These are phyloP conservation scores for Chascanopsetta lugubris DNA, from an alignment of 2,113 vertebrate species.

Conservation along the genomic window DNA sequence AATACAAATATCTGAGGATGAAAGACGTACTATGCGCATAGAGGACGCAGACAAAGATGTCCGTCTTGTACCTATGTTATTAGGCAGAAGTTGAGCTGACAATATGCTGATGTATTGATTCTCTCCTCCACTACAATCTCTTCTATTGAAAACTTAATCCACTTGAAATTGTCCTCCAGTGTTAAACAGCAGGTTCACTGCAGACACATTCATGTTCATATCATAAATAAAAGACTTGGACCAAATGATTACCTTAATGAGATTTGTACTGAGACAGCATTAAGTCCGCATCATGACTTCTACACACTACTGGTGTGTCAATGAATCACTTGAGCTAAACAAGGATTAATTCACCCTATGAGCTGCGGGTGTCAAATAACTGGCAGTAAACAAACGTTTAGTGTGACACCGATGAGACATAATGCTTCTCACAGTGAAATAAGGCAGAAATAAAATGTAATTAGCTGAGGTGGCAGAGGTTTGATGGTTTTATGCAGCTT, in stretches of 20 bases:
- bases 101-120: not conserved
- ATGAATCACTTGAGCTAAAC: not conserved
- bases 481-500: not conserved
- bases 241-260: not conserved
- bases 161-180: not conserved
- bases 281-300: not conserved
- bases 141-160: not conserved
- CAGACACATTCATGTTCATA: not conserved
- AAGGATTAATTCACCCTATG: not conserved
- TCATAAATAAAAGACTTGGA: not conserved
- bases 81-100: too few relatives aligned
- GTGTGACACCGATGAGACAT: conserved; percentile 1
- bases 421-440: not conserved
- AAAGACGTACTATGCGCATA: too few relatives aligned
- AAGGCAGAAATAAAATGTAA: conserved; percentile 1
- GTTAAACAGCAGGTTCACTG: not conserved
- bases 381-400: conserved; percentile 1
- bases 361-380: not conserved
- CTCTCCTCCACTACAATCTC: not conserved
- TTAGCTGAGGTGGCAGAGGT: not conserved
- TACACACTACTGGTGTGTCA: not conserved
- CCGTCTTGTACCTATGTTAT: not conserved
- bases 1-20: too few relatives aligned
- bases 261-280: not conserved
- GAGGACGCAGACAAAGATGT: too few relatives aligned